Base-by-base conservation (phyloP, 2,797 vertebrate genomes). In the Amblyraja radiata region DNA sequence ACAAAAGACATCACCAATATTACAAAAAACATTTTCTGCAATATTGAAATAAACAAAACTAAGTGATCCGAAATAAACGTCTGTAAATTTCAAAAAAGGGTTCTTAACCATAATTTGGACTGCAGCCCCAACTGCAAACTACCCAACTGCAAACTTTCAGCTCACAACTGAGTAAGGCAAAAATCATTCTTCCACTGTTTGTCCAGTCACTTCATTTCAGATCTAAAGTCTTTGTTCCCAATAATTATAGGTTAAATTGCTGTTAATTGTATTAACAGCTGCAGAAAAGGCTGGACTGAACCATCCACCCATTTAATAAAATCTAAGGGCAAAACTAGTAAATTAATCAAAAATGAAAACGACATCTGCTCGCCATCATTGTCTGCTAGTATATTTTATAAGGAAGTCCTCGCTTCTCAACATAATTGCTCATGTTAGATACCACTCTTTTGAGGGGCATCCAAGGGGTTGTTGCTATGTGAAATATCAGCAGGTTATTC, bases 281-380 rank as follows among this genome's bases (percentile, higher is more conserved):
- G 90, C 71, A 58, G 90, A 76, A 92, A 92, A 6, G 39, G 71
- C 39, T 74, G 25, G 39, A 13, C 90, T 54, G 25, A 76, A 25
- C 21, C 46, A 68, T 76, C 39, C 23, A 46, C 90, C 39, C 39
- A 76, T 46, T 92, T 54, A 74, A 36, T 76, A 54, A 76, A 74
- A 74, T 71, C 25, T 28, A 76, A 76, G 90, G 11, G 71, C 71
- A 92, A 28, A 28, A 25, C 23, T 16, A 92, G 90, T 76, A 92
- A 76, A 92, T 92, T 76, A 6, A 92, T 92, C 68, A 92, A 25
- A 76, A 92, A 54, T 74, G 71, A 92, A 46, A 74, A 28, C 36
- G 76, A 39, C 71, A 76, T 54, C 90, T 92, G 90, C 90, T 76
- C 65, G 1, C 61, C 84, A 88, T 88, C n/a, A 68, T 88, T 88